Evolutionary conservation across 2,113 vertebrate genomes (phyloP).

Genomic region (Turdus rufiventris): DNA sequence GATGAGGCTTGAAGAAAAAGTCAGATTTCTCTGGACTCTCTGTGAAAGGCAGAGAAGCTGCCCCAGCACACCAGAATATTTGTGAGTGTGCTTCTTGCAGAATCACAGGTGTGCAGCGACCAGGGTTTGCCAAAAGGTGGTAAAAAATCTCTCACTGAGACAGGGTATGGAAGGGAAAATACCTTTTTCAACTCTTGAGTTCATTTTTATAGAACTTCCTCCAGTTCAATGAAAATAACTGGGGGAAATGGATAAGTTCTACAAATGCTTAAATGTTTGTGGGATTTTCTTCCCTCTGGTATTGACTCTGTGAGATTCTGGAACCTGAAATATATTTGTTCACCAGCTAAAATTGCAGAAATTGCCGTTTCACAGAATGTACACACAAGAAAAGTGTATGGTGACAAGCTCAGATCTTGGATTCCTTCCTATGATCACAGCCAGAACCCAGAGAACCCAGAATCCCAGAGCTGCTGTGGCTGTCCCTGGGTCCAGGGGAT

Average conservation of each 20-base stretch:
- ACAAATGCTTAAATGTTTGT: not conserved
- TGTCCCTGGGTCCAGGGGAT: not conserved
- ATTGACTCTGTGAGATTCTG: not conserved
- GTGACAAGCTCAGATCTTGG: not conserved
- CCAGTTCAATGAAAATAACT: not conserved
- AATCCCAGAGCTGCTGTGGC: not conserved
- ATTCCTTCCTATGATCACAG: not conserved
- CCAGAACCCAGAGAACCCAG: not conserved
- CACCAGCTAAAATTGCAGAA: not conserved
- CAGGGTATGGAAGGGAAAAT: not conserved
- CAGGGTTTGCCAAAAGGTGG: not conserved
- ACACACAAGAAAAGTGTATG: accelerated
- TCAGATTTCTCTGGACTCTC: not conserved
- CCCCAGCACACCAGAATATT: not conserved
- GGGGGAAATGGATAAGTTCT: not conserved
- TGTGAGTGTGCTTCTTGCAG: not conserved
- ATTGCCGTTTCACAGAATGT: not conserved
- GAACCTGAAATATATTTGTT: not conserved
- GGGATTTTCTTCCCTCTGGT: accelerated
- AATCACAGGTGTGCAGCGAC: not conserved
- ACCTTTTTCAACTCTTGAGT: not conserved
- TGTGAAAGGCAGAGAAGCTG: not conserved
- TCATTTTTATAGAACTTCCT: not conserved
- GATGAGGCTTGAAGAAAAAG: not conserved
- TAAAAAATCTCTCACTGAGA: not conserved